These are phyloP conservation scores for Lymantria dispar DNA, from an alignment of 2,888 invertebrate genomes.

Conservation along the genomic window DNA sequence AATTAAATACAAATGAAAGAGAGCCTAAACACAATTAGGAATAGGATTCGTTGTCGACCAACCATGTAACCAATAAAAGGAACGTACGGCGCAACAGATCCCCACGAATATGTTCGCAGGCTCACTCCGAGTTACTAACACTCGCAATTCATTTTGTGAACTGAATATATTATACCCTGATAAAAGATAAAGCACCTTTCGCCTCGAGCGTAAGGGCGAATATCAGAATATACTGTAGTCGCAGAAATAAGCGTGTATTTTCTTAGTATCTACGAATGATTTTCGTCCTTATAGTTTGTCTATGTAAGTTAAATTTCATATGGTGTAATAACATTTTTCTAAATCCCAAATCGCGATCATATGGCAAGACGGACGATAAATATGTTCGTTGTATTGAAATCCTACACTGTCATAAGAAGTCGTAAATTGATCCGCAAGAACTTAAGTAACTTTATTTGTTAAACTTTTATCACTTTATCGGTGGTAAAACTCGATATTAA, in stretches of 20 bases:
- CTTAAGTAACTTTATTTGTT: conserved; percentile 56
- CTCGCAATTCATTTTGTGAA: conserved; percentile 82
- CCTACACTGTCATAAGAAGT: conserved; percentile 70
- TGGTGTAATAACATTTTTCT: conserved; percentile 48
- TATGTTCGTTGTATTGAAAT: conserved; percentile 76
- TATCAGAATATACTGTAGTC: conserved; percentile 51
- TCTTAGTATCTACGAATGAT: conserved; percentile 36
- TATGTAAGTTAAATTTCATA: conserved; percentile 46
- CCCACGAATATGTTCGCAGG: conserved; percentile 79
- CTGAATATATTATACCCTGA: conserved; percentile 73
- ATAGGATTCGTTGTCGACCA: conserved; percentile 60
- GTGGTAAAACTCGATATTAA: neutral
- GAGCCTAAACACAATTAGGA: conserved; percentile 57
- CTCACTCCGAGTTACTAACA: conserved; percentile 81
- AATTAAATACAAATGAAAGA: conserved; percentile 51
- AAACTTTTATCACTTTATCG: conserved; percentile 45
- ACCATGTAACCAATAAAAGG: conserved; percentile 67
- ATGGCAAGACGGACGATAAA: conserved; percentile 68
- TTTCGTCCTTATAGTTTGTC: conserved; percentile 47
- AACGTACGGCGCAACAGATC: conserved; percentile 77
- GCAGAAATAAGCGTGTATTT: conserved; percentile 65
- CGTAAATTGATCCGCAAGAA: conserved; percentile 61
- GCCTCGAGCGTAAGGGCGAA: conserved; percentile 49
- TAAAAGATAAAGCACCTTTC: conserved; percentile 64
- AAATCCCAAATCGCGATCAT: conserved; percentile 73